Base-by-base conservation (phyloP, 1,140 invertebrate species). In the Odontomachus brunneus region DNA sequence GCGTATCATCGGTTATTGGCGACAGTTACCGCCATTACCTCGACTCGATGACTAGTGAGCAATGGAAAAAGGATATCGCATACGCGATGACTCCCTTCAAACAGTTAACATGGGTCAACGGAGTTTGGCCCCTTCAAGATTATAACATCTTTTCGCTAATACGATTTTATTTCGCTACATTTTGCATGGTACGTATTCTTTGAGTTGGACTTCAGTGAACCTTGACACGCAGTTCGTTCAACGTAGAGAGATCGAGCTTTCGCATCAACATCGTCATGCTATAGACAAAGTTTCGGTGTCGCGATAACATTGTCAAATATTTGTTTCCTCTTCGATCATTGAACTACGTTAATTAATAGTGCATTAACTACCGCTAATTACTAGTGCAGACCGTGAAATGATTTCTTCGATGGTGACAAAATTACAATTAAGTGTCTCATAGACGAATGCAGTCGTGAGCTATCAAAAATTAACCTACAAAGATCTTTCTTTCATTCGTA, bases 101-200 rank as follows among this genome's bases (percentile, higher is more conserved):
- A 17, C 4, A 78, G 4, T 15, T 84, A 29, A 19, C 84, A 9
- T 81, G 75, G 82, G 76, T 78, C 0, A 15, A 82, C 9, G 87
- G 88, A 0, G 60, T 84, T 15, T 89, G 88, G 88, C 88, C 85
- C 3, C 62, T 88, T 26, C 57, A 82, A 14, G 9, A 57, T 11
- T 60, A 85, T 44, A 55, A 74, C 9, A 0, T 62, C 0, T 76
- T 33, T 3, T 57, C 87, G 3, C 24, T 24, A n/a, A 11, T 66
- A n/a, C 66, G 85, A 11, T 38, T 53, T 9, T 0, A 59, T 0
- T 7, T 89, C 11, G n/a, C 26, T 0, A 80, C 75, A 69, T 80
- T 38, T 80, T 80, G 75, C 65, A 69, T 80, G 75, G 75, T 80
- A 80, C 48, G 29, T 26, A 26, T 48, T 3, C n/a, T 44, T n/a